Evolutionary conservation across 2,797 vertebrate genomes (phyloP).

Genomic region (Halcyon leucocephala): DNA sequence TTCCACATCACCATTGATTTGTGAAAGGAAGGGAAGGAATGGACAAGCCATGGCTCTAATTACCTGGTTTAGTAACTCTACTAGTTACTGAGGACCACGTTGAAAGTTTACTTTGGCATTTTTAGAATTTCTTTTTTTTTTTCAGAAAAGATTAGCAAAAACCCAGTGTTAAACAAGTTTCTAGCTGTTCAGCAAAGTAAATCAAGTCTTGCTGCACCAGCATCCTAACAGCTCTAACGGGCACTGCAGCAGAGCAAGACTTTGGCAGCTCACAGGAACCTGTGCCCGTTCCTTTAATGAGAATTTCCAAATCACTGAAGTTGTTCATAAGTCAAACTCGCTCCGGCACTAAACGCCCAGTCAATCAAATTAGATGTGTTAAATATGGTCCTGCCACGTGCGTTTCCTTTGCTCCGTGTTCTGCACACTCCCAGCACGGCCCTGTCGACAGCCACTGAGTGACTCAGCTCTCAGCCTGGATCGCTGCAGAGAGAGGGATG

Average conservation of each 20-base stretch:
- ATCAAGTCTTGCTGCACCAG: not conserved
- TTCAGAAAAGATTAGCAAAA: not conserved
- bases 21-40: not conserved
- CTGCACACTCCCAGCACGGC: not conserved
- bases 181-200: not conserved
- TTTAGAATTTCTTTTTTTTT: not conserved
- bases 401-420: not conserved
- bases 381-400: not conserved
- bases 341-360: not conserved
- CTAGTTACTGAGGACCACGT: not conserved
- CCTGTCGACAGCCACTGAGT: not conserved
- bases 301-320: not conserved
- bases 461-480: not conserved
- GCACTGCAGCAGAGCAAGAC: not conserved
- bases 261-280: not conserved
- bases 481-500: not conserved
- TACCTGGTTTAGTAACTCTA: not conserved
- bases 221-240: not conserved
- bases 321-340: not conserved
- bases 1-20: not conserved
- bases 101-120: not conserved
- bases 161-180: not conserved
- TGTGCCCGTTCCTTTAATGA: rapidly evolving
- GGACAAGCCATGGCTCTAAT: not conserved
- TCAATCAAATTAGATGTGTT: not conserved